phyloP scores from a whole-genome alignment of 1,140 invertebrate genomes.

The Platyscapa corneri region DNA sequence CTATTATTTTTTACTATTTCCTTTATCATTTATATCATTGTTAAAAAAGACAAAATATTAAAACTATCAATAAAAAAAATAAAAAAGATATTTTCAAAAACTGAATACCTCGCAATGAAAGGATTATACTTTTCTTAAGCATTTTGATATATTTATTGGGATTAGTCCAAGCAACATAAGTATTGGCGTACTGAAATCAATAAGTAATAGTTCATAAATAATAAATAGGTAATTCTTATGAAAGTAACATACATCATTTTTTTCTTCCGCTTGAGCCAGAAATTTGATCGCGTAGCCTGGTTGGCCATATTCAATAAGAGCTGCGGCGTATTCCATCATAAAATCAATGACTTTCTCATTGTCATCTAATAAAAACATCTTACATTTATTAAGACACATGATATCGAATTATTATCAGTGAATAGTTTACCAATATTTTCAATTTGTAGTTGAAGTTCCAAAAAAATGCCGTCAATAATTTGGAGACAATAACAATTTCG shows the following conservation, averaged over 20 bases:
- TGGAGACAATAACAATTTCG: slow-evolving; percentile 57
- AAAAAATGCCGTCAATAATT: slow-evolving; percentile 49
- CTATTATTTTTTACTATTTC: no score
- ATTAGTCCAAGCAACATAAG: slow-evolving; percentile 8
- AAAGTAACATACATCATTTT: slow-evolving; percentile 29
- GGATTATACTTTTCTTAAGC: slow-evolving; percentile 48
- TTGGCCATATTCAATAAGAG: slow-evolving; percentile 55
- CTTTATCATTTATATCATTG: no score
- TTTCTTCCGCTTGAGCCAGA: slow-evolving; percentile 35
- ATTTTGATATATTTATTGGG: not conserved
- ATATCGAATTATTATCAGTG: not conserved
- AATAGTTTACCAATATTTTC: slow-evolving; percentile 49
- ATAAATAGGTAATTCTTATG: not conserved
- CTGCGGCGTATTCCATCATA: slow-evolving; percentile 56
- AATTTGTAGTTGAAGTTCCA: slow-evolving; percentile 52
- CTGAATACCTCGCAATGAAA: slow-evolving; percentile 48
- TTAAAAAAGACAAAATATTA: not conserved
- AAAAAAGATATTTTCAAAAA: not conserved
- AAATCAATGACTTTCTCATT: slow-evolving; percentile 43
- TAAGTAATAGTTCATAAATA: not conserved
- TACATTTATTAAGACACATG: not conserved
- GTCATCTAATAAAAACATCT: slow-evolving; percentile 40
- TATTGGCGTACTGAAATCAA: slow-evolving; percentile 4
- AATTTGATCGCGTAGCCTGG: slow-evolving; percentile 54
- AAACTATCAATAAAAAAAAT: not conserved